phyloP scores from a whole-genome alignment of 2,797 vertebrate genomes.

The Ceryle rudis region DNA sequence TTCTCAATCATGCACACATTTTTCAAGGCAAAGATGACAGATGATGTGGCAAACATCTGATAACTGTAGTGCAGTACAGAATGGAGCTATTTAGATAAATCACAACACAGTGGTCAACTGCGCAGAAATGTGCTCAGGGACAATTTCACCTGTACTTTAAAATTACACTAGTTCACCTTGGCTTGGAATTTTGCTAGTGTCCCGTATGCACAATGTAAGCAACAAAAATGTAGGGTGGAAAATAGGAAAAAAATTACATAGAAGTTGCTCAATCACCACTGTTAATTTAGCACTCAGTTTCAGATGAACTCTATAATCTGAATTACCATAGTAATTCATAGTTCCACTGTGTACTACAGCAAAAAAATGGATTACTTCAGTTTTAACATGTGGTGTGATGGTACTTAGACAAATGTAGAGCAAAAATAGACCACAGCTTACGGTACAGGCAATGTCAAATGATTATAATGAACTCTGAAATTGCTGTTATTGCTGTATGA shows the following conservation, averaged over 20 bases:
- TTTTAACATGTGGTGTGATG: not conserved
- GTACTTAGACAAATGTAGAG: not conserved
- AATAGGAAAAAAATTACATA: not conserved
- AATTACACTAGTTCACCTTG: not conserved
- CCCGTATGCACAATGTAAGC: not conserved
- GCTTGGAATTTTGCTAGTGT: not conserved
- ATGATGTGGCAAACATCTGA: not conserved
- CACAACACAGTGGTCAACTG: not conserved
- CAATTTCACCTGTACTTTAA: not conserved
- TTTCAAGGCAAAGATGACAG: constrained; percentile 62
- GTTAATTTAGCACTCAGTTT: not conserved
- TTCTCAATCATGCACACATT: constrained; percentile 38
- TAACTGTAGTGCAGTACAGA: not conserved
- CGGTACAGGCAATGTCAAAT: not conserved
- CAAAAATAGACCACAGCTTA: not conserved
- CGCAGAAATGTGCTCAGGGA: constrained; percentile 21
- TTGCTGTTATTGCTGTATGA: not conserved
- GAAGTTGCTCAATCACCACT: not conserved
- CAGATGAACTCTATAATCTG: not conserved
- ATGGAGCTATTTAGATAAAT: not conserved
- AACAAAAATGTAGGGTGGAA: not conserved
- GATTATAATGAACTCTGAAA: not conserved
- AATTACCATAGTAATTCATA: not conserved
- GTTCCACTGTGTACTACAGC: constrained; percentile 1
- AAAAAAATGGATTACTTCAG: not conserved